phyloP scores from a whole-genome alignment of 1,140 invertebrate genomes.

The Habropoda laboriosa region DNA sequence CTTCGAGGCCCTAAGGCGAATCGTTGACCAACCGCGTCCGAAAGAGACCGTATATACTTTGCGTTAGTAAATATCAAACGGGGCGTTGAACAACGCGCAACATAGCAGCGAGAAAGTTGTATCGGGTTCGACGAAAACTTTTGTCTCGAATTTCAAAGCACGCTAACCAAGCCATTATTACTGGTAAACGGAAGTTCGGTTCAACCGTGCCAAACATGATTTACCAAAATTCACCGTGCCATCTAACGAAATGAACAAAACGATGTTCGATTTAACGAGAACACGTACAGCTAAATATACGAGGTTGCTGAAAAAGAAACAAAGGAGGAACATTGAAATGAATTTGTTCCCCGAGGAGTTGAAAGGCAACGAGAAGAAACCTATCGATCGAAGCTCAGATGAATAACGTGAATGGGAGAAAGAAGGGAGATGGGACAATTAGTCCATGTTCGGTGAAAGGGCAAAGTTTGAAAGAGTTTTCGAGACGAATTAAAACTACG shows the following conservation, averaged over 20 bases:
- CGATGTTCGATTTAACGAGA: slow-evolving; percentile 52
- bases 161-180: slow-evolving; percentile 58
- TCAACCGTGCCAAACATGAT: slow-evolving; percentile 48
- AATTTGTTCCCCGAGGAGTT: too few species aligned
- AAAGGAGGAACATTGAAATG: neutral
- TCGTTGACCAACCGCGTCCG: too few species aligned
- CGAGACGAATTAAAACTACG: too few species aligned
- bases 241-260: slow-evolving; percentile 52
- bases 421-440: neutral
- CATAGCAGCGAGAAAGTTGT: slow-evolving; percentile 39
- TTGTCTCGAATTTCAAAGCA: slow-evolving; percentile 60
- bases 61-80: neutral
- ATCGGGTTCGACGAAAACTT: slow-evolving; percentile 52
- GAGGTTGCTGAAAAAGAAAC: neutral
- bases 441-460: too few species aligned
- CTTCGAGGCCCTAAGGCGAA: too few species aligned
- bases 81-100: neutral
- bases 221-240: slow-evolving; percentile 48
- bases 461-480: slow-evolving; percentile 64
- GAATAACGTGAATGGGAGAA: neutral
- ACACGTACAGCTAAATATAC: neutral
- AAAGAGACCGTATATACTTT: too few species aligned
- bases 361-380: neutral
- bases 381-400: neutral
- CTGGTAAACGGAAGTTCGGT: slow-evolving; percentile 56